Base-by-base conservation (phyloP, 2,113 vertebrate genomes). In the Esox niger region DNA sequence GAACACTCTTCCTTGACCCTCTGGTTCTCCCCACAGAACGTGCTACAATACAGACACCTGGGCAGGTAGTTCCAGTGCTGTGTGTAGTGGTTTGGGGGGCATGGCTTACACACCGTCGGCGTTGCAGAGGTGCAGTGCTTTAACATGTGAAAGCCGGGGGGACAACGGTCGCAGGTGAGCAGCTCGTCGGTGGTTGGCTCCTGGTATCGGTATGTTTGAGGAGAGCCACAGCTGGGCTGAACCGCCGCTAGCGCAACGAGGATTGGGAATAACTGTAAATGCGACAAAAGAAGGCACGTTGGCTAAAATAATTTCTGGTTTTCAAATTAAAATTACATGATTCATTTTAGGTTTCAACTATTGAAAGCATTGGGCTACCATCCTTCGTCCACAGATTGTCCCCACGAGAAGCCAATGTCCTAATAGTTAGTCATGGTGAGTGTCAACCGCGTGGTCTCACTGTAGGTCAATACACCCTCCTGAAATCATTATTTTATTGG, bases 1-100 rank as follows among this genome's bases (percentile, higher is more conserved):
- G 83, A 76, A 59, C 91, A 92, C 73, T 91, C 82, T 1, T 8
- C 38, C 64, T 88, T 79, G 61, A 89, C 84, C 10, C 81, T 71
- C 69, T 82, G 73, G 65, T 82, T 84, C 0, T 33, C 73, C 0
- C 3, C 33, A 73, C 91, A 91, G 70, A 88, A 70, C 25, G 67
- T 80, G 15, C 5, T 77, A 82, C 91, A 92, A 80, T 90, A 91
- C 46, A 91, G 83, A 62, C 91, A 92, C 47, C 64, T 82, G 2
- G 78, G 56, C 68, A 92, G 47, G 81, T 88, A 90, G 81, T 92
- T 89, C 86, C 84, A 90, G 64, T 82, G 60, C 73, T 85, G 68
- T 0, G 91, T 93, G 78, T 66, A 93, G 47, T 90, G 87, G 0
- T 63, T 2, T 0, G 0, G 0, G 1, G 46, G 66, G 65, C 91